Evolutionary conservation across 2,797 vertebrate genomes (phyloP), one percentile per base, ranked within the genome.

Genomic region (Aeoliscus strigatus): DNA sequence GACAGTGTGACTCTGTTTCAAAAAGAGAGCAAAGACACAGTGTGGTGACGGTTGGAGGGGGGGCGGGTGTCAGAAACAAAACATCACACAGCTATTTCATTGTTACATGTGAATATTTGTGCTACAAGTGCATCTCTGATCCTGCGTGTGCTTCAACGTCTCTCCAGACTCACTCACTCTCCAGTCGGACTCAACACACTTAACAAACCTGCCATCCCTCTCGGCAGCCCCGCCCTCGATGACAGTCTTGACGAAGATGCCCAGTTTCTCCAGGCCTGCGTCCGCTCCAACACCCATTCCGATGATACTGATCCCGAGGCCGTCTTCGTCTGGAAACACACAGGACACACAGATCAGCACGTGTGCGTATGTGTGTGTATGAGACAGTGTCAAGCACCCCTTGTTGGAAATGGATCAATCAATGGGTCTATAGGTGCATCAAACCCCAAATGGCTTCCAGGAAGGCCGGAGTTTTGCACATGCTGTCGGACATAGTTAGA

Each of bases 281-380:
- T 99, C 96, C 14, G 96, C 94, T 42, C 96, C 96, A 0, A 98
- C 95, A 13, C 96, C 96, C 96, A 98, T 99, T 60, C 96, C 96
- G 38, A 98, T 98, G 64, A 99, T 98, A 52, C 94, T 97, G 85
- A 99, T 96, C 31, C 96, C 96, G 59, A 99, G 89, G 26, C 96
- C 96, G 12, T 99, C 94, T 6, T 96, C 94, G 75, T 96, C 96
- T 98, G 78, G 16, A 55, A 60, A 79, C 73, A 78, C 23, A 39
- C 8, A 53, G 9, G 6, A 5, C 16, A 42, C 7, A 52, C 37
- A 6, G 12, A 21, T 2, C 7, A 18, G 29, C 16, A 14, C 37
- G 2, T 30, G 8, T n/a, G 11, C 30, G 15, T 25, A 14, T 35
- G n/a, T 39, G 3, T 25, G 16, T 35, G 8, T 24, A 12, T 25